Conservation (phyloP, 2,888 invertebrate genomes). For the Erebia epiphron region DNA sequence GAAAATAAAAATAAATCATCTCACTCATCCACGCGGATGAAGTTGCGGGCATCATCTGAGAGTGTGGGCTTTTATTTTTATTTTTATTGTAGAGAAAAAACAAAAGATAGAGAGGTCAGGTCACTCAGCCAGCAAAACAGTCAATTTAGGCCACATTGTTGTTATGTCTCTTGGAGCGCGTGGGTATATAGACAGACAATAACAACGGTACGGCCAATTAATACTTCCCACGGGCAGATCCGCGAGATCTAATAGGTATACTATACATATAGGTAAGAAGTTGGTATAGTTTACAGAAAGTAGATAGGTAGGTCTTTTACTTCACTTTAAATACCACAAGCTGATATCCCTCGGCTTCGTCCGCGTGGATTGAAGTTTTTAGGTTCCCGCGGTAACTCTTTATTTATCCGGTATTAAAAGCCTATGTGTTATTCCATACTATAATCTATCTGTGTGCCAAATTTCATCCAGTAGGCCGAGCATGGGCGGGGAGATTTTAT, state of each 20-base stretch:
- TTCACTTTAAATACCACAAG: neutral
- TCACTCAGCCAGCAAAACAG: neutral
- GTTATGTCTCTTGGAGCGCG: neutral
- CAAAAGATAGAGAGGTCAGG: neutral
- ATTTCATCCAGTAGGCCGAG: no score
- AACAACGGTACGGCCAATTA: slow-evolving; percentile 24
- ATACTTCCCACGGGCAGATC: slow-evolving; percentile 28
- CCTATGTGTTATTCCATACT: no score
- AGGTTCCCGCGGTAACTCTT: no score
- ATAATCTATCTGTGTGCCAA: no score
- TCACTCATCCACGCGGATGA: no score
- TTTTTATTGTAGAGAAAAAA: no score
- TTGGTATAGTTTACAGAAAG: neutral
- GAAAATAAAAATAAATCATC: no score
- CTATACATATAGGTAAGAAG: neutral
- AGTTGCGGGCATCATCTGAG: no score
- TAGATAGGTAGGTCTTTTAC: neutral
- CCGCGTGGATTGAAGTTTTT: no score
- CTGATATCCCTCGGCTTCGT: no score
- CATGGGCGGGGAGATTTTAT: no score
- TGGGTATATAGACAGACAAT: slow-evolving; percentile 21
- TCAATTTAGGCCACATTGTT: slow-evolving; percentile 6
- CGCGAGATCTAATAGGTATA: slow-evolving; percentile 14
- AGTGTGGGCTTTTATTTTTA: neutral
- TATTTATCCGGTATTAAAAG: no score